Evolutionary conservation across 2,797 vertebrate genomes (phyloP), one percentile per base, ranked within the genome.

Genomic region (Tapirus indicus): DNA sequence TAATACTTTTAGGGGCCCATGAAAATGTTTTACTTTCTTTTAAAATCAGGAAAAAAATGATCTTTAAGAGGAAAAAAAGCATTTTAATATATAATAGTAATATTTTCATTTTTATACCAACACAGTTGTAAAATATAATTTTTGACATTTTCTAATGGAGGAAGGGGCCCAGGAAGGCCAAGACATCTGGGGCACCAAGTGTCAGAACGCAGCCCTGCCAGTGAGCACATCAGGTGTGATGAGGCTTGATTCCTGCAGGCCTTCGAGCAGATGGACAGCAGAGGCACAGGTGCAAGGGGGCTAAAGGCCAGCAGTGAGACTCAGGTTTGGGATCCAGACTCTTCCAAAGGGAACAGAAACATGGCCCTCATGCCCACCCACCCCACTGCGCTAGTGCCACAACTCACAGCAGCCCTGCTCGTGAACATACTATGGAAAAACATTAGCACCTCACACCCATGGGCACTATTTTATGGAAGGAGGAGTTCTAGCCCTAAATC

Each of bases 1-100:
- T 7, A 38, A 78, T 58, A 79, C 9, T 80, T 89, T 85, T 64
- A 91, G 32, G 10, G 35, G 35, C 66, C 12, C 38, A 17, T 3
- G 27, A 84, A 77, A 62, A 83, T 72, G 58, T 79, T 83, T 86
- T 68, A 68, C 29, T 83, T 94, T 94, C 17, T 86, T 88, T 93
- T 78, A 95, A 93, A 41, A 41, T 54, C 66, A 80, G 62, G 1
- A 35, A 49, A 68, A 86, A 44, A 68, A 54, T 56, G 4, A 80
- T 38, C 3, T 44, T 89, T 72, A 80, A 92, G 62, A 66, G 23
- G n/a, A 86, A 54, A 41, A 41, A 66, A 77, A 66, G 69, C 32
- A 25, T 74, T 68, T 94, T 49, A 54, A 69, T 29, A 83, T 54
- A 23, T 20, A 71, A 75, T 27, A 77, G 8, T 54, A 60, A 87